Percentiles rank a stretch among this genome's conserved stretches.
Conservation (phyloP, 2,113 vertebrate species). For the Sapayoa aenigma region DNA sequence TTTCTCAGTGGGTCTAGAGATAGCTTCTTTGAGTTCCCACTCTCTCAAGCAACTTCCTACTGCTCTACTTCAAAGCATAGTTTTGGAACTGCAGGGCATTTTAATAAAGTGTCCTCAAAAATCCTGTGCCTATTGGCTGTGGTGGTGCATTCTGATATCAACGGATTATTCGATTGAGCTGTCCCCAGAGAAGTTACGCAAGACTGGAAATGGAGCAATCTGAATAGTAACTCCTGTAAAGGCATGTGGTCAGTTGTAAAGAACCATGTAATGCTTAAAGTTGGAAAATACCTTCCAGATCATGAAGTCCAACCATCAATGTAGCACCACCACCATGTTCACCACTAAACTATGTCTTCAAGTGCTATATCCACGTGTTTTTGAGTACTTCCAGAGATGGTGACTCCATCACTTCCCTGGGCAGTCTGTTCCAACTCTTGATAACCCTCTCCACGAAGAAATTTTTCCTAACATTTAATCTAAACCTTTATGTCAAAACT, state of each 20-base stretch:
- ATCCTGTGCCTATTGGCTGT: not conserved
- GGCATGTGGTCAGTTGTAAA: not conserved
- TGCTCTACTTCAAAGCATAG: slow-evolving; percentile 48
- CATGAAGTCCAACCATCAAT: not conserved
- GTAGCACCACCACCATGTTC: not conserved
- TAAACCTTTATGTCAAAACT: not conserved
- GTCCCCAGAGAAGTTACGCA: not conserved
- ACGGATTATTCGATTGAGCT: not conserved
- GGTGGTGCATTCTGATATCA: not conserved
- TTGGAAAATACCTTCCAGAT: not conserved
- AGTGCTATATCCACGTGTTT: not conserved
- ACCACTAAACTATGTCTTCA: not conserved
- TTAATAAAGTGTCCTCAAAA: slow-evolving; percentile 54
- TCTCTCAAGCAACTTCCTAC: slow-evolving; percentile 29
- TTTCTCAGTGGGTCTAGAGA: not conserved
- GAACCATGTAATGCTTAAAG: not conserved
- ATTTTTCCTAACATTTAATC: not conserved
- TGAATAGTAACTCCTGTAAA: not conserved
- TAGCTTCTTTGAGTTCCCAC: slow-evolving; percentile 39
- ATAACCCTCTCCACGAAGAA: not conserved
- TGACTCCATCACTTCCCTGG: not conserved
- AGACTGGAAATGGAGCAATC: not conserved
- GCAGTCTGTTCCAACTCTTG: not conserved
- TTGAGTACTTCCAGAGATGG: not conserved
- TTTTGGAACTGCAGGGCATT: slow-evolving; percentile 41